These are phyloP conservation scores for Esox niger DNA, from an alignment of 2,113 vertebrate species.

Conservation along the genomic window DNA sequence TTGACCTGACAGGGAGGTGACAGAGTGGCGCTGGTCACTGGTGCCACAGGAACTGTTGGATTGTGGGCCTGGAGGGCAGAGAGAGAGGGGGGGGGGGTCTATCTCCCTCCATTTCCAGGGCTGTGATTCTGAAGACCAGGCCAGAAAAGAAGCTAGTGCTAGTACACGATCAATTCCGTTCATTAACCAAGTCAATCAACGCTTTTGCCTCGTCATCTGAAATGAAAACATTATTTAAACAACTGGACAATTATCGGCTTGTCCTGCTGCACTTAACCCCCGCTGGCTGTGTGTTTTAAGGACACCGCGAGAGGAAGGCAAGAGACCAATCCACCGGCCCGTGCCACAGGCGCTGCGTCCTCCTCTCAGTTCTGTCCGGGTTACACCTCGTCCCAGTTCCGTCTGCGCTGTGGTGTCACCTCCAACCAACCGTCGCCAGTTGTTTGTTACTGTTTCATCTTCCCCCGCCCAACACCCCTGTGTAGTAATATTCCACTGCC, in stretches of 20 bases:
- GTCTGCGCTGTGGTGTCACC: conserved; percentile 32
- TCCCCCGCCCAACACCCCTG: conserved; percentile 28
- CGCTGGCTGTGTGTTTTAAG: not conserved
- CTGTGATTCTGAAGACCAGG: conserved; percentile 19
- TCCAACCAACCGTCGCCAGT: conserved; percentile 22
- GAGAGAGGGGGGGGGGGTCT: conserved; percentile 47
- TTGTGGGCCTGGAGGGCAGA: conserved; percentile 64
- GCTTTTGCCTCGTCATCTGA: too few species aligned
- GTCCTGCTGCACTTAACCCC: not conserved
- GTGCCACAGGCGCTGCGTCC: not conserved
- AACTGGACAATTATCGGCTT: not conserved
- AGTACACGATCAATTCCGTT: not conserved
- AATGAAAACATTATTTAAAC: too few species aligned
- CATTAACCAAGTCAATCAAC: conserved; percentile 3
- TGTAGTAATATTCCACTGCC: conserved; percentile 65
- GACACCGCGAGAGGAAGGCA: conserved; percentile 36
- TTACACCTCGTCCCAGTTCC: too few species aligned
- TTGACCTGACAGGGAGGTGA: conserved; percentile 69
- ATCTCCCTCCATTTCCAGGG: conserved; percentile 61
- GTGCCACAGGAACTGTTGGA: conserved; percentile 70
- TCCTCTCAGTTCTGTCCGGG: too few species aligned
- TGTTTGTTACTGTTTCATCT: conserved; percentile 62
- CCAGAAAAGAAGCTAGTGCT: conserved; percentile 46
- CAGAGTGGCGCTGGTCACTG: conserved; percentile 70
- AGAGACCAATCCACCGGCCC: conserved; percentile 12